These are phyloP conservation scores for Andrena chrysosceles DNA, from an alignment of 2,888 invertebrate species.

Conservation along the genomic window DNA sequence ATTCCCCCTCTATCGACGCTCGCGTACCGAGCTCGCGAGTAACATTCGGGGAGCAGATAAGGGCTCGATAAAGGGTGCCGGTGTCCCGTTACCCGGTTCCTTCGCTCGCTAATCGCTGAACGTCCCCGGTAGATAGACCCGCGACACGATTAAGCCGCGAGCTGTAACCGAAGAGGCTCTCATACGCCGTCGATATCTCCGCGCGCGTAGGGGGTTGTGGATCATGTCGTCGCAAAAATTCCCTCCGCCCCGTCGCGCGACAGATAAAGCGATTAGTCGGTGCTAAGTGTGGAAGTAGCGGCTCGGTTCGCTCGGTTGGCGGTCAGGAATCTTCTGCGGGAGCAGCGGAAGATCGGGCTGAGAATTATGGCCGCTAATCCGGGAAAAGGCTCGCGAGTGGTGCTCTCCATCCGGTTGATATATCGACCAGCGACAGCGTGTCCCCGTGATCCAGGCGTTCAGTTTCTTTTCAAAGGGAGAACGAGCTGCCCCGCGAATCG, in stretches of 20 bases:
- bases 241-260: neutral
- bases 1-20: neutral
- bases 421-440: slow-evolving; percentile 66
- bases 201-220: neutral
- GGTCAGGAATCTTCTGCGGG: slow-evolving; percentile 51
- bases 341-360: slow-evolving; percentile 30
- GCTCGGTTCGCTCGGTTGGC: slow-evolving; percentile 6
- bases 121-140: slow-evolving; percentile 53
- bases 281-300: neutral
- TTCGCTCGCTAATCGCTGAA: slow-evolving; percentile 75
- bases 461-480: neutral
- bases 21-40: slow-evolving; percentile 37
- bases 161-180: slow-evolving; percentile 56
- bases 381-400: slow-evolving; percentile 63
- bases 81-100: slow-evolving; percentile 70
- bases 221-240: slow-evolving; percentile 16
- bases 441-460: slow-evolving; percentile 36
- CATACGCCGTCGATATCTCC: slow-evolving; percentile 45
- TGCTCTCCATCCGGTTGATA: slow-evolving; percentile 67
- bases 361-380: slow-evolving; percentile 79
- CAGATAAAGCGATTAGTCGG: slow-evolving; percentile 9
- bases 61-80: slow-evolving; percentile 50
- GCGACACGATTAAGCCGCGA: slow-evolving; percentile 53
- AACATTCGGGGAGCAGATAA: slow-evolving; percentile 67
- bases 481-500: neutral